phyloP scores from a whole-genome alignment of 2,113 vertebrate species.

The Bubalus kerabau region DNA sequence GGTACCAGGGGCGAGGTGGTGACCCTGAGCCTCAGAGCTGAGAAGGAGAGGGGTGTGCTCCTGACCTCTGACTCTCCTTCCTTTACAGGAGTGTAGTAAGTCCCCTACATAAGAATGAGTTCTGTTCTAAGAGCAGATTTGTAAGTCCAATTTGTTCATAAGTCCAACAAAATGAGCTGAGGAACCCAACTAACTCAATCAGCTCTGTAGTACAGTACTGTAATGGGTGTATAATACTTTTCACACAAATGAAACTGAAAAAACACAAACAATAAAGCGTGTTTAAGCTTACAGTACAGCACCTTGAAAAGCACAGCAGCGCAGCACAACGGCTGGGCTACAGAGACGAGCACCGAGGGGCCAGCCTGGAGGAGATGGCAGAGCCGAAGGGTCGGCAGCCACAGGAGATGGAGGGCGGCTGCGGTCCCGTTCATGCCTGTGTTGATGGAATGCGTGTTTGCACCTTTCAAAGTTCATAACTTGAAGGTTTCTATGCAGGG shows the following conservation, averaged over 20 bases:
- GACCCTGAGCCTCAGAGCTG: background rate
- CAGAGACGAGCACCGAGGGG: background rate
- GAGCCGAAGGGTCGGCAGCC: accelerated
- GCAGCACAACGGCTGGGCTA: background rate
- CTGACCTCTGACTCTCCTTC: background rate
- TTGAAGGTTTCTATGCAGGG: background rate
- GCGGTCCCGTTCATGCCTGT: background rate
- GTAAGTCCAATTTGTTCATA: background rate
- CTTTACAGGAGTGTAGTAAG: background rate
- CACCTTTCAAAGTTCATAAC: background rate
- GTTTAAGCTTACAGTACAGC: background rate
- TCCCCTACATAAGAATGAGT: background rate
- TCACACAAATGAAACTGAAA: background rate
- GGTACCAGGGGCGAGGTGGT: background rate
- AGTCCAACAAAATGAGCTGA: background rate
- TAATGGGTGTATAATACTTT: background rate
- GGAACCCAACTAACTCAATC: background rate
- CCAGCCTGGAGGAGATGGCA: background rate
- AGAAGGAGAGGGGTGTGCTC: background rate
- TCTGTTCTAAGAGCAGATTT: background rate
- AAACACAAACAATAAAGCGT: background rate
- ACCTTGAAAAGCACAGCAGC: background rate
- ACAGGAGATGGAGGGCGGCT: accelerated
- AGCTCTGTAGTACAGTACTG: background rate
- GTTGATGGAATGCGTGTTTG: background rate